These are phyloP conservation scores for Spondyliosoma cantharus DNA, from an alignment of 2,797 vertebrate species.

Conservation along the genomic window DNA sequence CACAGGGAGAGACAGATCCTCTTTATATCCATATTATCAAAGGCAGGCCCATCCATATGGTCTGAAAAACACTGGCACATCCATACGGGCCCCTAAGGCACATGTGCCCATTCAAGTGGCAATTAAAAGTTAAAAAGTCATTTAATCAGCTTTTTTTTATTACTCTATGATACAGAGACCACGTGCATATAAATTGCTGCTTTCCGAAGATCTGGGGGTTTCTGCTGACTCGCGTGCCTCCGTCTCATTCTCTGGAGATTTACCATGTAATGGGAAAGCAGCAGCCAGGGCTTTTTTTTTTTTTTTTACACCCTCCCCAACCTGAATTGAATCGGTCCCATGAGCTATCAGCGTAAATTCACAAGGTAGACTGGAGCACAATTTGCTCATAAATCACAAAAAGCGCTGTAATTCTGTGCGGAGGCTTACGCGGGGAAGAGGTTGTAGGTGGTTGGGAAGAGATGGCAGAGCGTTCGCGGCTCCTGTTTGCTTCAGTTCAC, in stretches of 20 bases:
- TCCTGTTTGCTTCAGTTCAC: constrained; percentile 33
- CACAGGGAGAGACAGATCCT: constrained; percentile 33
- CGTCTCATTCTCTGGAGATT: constrained; percentile 65
- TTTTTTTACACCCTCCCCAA: not conserved
- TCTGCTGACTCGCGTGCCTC: constrained; percentile 64
- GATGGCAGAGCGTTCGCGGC: constrained; percentile 22
- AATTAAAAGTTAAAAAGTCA: constrained; percentile 72
- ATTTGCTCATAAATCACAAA: constrained; percentile 65
- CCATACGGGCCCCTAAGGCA: constrained; percentile 42
- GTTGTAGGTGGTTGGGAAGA: constrained; percentile 23
- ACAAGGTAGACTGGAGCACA: constrained; percentile 43
- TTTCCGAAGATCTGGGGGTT: constrained; percentile 48
- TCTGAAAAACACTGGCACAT: constrained; percentile 23
- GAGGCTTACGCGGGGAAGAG: constrained; percentile 31
- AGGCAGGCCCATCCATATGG: constrained; percentile 39
- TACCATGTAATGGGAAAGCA: constrained; percentile 64
- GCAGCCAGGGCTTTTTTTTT: constrained; percentile 31
- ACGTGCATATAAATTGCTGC: constrained; percentile 63
- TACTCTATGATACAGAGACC: constrained; percentile 44
- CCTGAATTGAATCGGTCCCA: constrained; percentile 61
- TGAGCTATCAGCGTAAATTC: constrained; percentile 61
- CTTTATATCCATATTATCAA: constrained; percentile 37
- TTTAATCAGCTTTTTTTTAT: constrained; percentile 68
- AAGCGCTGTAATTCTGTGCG: constrained; percentile 43
- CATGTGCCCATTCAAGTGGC: constrained; percentile 43